Evolutionary conservation across 2,888 invertebrate species (phyloP), one percentile per base, ranked within the genome.

Genomic region (Tipula lateralis): DNA sequence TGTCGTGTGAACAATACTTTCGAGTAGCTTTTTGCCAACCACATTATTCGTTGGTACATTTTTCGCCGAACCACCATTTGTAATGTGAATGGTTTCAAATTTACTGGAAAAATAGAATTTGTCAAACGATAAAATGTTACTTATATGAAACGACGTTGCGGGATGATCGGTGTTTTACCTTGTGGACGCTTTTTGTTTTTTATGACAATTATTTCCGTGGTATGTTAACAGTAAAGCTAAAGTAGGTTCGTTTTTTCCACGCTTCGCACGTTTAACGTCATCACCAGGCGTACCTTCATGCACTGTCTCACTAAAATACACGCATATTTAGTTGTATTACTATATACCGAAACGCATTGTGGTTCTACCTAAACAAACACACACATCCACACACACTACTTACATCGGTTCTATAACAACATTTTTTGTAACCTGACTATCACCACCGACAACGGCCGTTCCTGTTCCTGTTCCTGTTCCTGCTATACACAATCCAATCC

Each of bases 61-160:
- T 24, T 24, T 24, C 9, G 66, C 24, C 1, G 24, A 24, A 24
- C 2, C 24, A 24, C 24, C 66, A 66, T 66, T 66, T 9, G 66
- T 66, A 66, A 66, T 66, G 66, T 66, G 66, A 24, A 66, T 66
- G 24, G 66, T 66, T 66, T 66, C 66, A 66, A 66, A 66, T 66
- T 66, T 66, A 66, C 66, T 66, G 66, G 66, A 66, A 39, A 13
- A 24, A 24, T 66, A 24, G 19, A 66, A 66, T 66, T 19, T 19
- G 19, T 66, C 19, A 66, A 66, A 66, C 66, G 66, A 66, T 66
- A 66, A 19, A 66, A 24, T 66, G 5, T 66, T 66, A 1, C 66
- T 66, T 66, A 24, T 66, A 24, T 66, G 16, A 24, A 9, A 9
- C 24, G 24, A 1, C 4, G 39, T n/a, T n/a, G n/a, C n/a, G 16